Percentiles rank a stretch among this genome's conserved stretches.
phyloP scores from a whole-genome alignment of 2,797 vertebrate species.

The Danio kyathit region DNA sequence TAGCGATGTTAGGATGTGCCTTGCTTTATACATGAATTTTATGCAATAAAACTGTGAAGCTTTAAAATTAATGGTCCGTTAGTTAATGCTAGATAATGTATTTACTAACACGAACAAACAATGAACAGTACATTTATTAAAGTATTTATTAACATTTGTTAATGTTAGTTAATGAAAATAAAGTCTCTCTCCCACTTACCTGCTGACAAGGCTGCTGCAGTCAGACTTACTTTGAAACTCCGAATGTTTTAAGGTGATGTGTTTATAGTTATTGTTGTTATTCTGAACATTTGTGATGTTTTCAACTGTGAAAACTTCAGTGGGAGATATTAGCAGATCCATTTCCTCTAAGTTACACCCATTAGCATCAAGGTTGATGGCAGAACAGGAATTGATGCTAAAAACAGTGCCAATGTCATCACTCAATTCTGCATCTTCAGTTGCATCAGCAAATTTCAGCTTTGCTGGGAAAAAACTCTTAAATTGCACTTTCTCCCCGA shows the following conservation, averaged over 20 bases:
- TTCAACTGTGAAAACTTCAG: conserved; percentile 45
- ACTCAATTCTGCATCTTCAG: fast-evolving
- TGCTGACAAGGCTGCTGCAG: conserved; percentile 30
- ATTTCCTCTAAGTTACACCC: not conserved
- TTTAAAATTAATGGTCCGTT: too few relatives aligned
- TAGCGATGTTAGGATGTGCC: too few relatives aligned
- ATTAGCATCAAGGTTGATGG: conserved; percentile 19
- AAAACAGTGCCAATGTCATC: not conserved
- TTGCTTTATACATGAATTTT: not conserved
- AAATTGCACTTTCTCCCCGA: conserved; percentile 16
- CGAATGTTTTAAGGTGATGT: conserved; percentile 31
- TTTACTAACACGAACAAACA: not conserved
- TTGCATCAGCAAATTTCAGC: fast-evolving
- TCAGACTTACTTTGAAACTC: not conserved
- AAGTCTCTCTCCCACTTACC: conserved; percentile 16
- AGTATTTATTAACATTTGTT: too few relatives aligned
- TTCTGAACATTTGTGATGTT: fast-evolving
- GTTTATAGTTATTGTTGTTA: fast-evolving
- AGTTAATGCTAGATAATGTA: not conserved
- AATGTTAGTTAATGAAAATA: too few relatives aligned
- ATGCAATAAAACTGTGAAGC: not conserved
- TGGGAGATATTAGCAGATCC: conserved; percentile 35
- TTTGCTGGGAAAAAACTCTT: conserved; percentile 9
- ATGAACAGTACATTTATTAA: not conserved
- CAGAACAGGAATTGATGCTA: conserved; percentile 48